Conservation (phyloP, 1,140 invertebrate species). For the Agraylea sexmaculata region DNA sequence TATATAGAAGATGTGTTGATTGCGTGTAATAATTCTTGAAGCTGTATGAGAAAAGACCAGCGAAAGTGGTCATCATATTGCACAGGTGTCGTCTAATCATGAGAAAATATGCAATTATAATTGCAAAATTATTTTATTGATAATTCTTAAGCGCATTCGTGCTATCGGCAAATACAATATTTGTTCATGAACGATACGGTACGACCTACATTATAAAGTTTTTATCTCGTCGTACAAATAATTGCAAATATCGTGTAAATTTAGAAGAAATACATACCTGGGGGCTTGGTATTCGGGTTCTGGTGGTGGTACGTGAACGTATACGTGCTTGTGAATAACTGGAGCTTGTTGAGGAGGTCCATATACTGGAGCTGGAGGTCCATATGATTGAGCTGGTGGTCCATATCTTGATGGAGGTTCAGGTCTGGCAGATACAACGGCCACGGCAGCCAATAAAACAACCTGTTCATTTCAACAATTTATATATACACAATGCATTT, state of each 20-base stretch:
- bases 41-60: no score
- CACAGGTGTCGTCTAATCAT: no score
- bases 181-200: neutral
- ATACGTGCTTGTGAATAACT: constrained; percentile 74
- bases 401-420: constrained; percentile 31
- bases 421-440: constrained; percentile 29
- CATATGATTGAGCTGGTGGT: constrained; percentile 31
- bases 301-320: constrained; percentile 74
- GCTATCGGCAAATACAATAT: neutral
- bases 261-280: constrained; percentile 33
- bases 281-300: constrained; percentile 61
- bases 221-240: neutral
- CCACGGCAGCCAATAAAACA: constrained; percentile 27
- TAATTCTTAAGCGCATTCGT: constrained; percentile 1
- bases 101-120: no score
- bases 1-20: no score
- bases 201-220: neutral
- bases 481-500: no score
- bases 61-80: no score
- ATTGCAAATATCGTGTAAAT: constrained; percentile 11
- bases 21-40: no score
- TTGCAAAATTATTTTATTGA: no score
- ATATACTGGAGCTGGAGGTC: constrained; percentile 51
- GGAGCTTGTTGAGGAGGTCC: constrained; percentile 59
- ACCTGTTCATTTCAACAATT: no score